Percentiles rank a stretch among this genome's conserved stretches.
phyloP scores from a whole-genome alignment of 2,797 vertebrate species.

The Harpagifer antarcticus region DNA sequence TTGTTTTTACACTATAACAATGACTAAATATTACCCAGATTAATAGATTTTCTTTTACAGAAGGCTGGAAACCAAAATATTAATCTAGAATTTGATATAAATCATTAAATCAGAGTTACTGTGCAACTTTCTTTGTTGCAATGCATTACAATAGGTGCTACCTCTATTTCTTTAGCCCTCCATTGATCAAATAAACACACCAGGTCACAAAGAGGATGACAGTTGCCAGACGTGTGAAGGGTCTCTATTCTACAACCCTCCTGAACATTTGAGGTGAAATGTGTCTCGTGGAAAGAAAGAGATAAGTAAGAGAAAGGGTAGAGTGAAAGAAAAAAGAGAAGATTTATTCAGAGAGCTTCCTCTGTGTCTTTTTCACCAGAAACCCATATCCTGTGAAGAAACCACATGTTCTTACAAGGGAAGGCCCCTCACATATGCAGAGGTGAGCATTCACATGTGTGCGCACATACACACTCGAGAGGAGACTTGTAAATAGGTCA shows the following conservation, averaged over 20 bases:
- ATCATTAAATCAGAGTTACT: too few species aligned
- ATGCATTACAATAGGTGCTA: too few species aligned
- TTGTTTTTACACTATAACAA: neutral
- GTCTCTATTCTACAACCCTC: constrained; percentile 11
- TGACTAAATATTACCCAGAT: neutral
- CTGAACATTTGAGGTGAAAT: constrained; percentile 14
- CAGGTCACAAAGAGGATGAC: neutral
- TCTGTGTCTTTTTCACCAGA: constrained; percentile 71
- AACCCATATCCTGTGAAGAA: constrained; percentile 85
- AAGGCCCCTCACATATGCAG: constrained; percentile 72
- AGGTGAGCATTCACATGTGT: constrained; percentile 24
- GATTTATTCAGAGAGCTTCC: constrained; percentile 61
- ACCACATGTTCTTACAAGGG: constrained; percentile 79
- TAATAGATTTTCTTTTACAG: neutral
- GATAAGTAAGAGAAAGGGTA: constrained; percentile 29
- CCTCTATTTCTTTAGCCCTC: too few species aligned
- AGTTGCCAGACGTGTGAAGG: constrained; percentile 6
- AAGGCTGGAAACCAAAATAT: neutral
- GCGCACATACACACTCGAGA: constrained; percentile 16
- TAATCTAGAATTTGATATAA: neutral
- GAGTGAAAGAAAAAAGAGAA: constrained; percentile 45
- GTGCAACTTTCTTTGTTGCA: neutral
- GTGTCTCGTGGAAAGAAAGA: constrained; percentile 50
- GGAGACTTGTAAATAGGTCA: constrained; percentile 74
- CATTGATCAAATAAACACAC: too few species aligned